Base-by-base conservation (phyloP, 2,113 vertebrate genomes). In the Cephalopterus ornatus region DNA sequence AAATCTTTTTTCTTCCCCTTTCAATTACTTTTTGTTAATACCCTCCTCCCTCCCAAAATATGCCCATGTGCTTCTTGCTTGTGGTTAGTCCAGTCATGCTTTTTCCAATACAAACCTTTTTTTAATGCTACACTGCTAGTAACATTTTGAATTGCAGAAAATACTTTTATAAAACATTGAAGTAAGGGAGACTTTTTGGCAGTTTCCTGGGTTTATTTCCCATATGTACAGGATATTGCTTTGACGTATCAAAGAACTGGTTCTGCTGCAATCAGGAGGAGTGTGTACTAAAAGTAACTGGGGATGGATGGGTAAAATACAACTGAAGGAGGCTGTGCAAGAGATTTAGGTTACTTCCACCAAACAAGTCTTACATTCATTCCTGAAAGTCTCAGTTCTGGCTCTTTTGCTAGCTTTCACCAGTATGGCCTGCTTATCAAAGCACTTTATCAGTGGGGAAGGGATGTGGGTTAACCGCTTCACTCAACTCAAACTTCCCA, bases 381-480 rank as follows among this genome's bases (percentile, higher is more conserved):
- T 98, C 97, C 94, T 56, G 53, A 90, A 97, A 95, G 93, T 70
- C 95, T 97, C 97, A 96, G 71, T 97, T 96, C 97, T 98, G 98
- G 98, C 96, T 98, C 96, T 97, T 97, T 97, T 89, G 97, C 97
- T 95, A 85, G 92, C 95, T 97, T 98, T 98, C 97, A 97, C 98
- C 98, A 98, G 97, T 96, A 97, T 86, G 71, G 93, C 93, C 93
- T 87, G 98, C 99, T 99, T 99, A 99, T 99, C 99, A 98, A 97
- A 99, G 99, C 99, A 99, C 99, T 99, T 99, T 99, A 99, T 99
- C 99, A 98, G 98, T 98, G 97, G 98, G 97, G 97, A 98, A 98
- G 98, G 98, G 98, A 99, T 99, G 98, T 98, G 98, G 99, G 99
- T 98, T 98, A 97, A 98, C 98, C 98, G 98, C 98, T 98, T 98